Conservation (phyloP, 2,888 invertebrate species). For the Drosophila picticornis region DNA sequence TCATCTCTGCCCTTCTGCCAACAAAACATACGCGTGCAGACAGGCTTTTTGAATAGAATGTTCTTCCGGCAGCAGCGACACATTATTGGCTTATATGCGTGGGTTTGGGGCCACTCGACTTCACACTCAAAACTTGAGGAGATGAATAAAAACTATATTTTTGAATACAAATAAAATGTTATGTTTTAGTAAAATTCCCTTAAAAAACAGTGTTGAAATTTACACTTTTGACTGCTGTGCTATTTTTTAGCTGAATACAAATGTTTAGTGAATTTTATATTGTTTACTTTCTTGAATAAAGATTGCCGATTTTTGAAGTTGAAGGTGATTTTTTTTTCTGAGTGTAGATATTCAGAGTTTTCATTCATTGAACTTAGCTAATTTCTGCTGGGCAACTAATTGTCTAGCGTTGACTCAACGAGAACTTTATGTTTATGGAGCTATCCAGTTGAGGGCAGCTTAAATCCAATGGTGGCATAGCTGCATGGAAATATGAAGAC, state of each 20-base stretch:
- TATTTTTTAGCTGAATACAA: background rate
- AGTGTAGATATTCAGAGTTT: background rate
- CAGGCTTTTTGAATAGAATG: background rate
- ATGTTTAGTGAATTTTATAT: background rate
- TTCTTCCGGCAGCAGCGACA: background rate
- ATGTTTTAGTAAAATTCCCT: background rate
- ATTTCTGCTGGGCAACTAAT: background rate
- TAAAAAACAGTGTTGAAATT: background rate
- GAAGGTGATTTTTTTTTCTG: background rate
- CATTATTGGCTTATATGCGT: background rate
- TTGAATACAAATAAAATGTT: background rate
- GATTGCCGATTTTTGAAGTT: too few species aligned
- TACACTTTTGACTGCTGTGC: background rate
- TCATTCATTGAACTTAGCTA: background rate
- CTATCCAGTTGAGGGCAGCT: background rate
- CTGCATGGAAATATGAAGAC: background rate
- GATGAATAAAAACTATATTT: background rate
- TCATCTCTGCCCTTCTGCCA: background rate
- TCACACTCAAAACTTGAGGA: background rate
- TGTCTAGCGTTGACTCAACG: background rate
- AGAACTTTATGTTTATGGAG: background rate
- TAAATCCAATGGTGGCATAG: background rate
- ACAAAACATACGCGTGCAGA: background rate
- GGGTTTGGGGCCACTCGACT: background rate
- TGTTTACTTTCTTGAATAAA: background rate